These are phyloP conservation scores for Subacronicta megacephala DNA, from an alignment of 2,888 invertebrate genomes.

Conservation along the genomic window DNA sequence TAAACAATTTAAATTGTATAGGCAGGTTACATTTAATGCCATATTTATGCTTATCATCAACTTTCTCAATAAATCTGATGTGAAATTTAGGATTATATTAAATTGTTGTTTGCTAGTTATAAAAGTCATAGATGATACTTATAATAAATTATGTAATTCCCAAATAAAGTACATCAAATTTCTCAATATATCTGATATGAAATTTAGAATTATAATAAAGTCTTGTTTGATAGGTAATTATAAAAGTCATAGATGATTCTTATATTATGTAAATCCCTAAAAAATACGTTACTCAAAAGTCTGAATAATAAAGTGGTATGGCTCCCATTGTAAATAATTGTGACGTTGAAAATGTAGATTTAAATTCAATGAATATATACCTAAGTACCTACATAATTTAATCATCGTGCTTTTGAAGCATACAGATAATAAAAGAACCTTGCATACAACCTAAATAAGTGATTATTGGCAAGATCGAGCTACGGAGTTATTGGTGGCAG, in stretches of 20 bases:
- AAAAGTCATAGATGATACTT: constrained; percentile 32
- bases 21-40: constrained; percentile 29
- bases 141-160: constrained; percentile 40
- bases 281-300: constrained; percentile 66
- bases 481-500: constrained; percentile 12
- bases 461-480: background rate
- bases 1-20: constrained; percentile 5
- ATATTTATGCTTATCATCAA: constrained; percentile 26
- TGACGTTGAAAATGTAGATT: constrained; percentile 54
- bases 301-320: constrained; percentile 67
- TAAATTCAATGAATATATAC: constrained; percentile 50
- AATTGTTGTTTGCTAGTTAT: constrained; percentile 36
- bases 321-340: constrained; percentile 61
- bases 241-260: constrained; percentile 34
- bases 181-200: constrained; percentile 13
- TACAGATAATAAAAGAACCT: constrained; percentile 29
- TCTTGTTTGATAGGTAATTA: constrained; percentile 35
- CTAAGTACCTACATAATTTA: constrained; percentile 27
- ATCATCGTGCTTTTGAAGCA: constrained; percentile 65
- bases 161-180: constrained; percentile 48
- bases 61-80: constrained; percentile 16
- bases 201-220: constrained; percentile 28
- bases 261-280: constrained; percentile 47
- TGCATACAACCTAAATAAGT: background rate
- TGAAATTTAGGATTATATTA: constrained; percentile 24